Percentiles rank a stretch among this genome's conserved stretches.
These are phyloP conservation scores for Ptychobarbus kaznakovi DNA, from an alignment of 2,797 vertebrate genomes.

Conservation along the genomic window DNA sequence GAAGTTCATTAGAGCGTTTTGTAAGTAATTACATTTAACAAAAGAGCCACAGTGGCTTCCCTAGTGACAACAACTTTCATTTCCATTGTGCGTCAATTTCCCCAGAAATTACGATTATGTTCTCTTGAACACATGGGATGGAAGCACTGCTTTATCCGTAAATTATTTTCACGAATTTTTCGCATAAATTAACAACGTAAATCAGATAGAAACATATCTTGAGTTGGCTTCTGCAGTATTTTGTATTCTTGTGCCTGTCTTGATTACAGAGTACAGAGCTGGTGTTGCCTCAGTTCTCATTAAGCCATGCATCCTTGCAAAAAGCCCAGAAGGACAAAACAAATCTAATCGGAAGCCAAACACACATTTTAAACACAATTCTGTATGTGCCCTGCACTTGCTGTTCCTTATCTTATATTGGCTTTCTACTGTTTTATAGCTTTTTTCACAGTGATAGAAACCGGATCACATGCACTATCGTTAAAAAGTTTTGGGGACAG, in stretches of 20 bases:
- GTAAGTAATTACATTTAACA: conserved; percentile 27
- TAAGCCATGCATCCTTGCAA: conserved; percentile 19
- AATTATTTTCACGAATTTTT: background rate
- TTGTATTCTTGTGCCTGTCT: conserved; percentile 30
- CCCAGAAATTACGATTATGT: background rate
- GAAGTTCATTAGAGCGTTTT: conserved; percentile 36
- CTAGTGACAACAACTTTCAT: background rate
- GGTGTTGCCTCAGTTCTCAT: conserved; percentile 19
- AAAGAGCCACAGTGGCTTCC: conserved; percentile 6
- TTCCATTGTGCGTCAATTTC: conserved; percentile 1
- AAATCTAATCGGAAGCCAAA: conserved; percentile 20
- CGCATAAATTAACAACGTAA: background rate
- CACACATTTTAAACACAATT: conserved; percentile 15
- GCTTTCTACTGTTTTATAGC: too few species aligned
- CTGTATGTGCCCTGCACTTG: background rate
- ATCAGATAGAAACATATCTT: background rate
- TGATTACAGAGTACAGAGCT: conserved; percentile 8
- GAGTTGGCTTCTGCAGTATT: conserved; percentile 1
- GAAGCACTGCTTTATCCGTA: background rate
- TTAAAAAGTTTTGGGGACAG: background rate
- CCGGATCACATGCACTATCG: background rate
- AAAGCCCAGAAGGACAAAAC: conserved; percentile 33
- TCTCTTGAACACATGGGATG: conserved; percentile 20
- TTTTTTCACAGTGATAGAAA: background rate
- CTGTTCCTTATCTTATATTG: background rate